A percentile compares a stretch with the other conserved stretches of the same genome.
phyloP scores from a whole-genome alignment of 1,140 invertebrate species.

The Agrypnia vestita region DNA sequence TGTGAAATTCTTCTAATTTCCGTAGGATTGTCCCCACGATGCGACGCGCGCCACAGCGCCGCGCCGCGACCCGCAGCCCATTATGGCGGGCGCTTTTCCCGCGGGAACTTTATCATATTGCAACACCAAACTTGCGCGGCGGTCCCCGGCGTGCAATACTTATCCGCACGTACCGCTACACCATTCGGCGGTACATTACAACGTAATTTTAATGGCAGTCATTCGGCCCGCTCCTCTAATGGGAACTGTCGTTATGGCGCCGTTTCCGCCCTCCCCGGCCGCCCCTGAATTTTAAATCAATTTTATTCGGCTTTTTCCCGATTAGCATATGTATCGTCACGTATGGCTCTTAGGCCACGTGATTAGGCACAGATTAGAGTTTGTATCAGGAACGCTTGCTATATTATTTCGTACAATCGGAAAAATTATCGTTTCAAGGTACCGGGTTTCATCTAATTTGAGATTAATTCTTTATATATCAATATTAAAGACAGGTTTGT shows the following conservation, averaged over 20 bases:
- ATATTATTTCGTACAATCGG: no score
- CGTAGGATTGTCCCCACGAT: no score
- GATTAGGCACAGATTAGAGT: no score
- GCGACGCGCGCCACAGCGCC: neutral
- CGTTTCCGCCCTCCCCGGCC: neutral
- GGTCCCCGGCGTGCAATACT: slow-evolving; percentile 45
- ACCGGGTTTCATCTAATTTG: no score
- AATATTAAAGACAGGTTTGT: no score
- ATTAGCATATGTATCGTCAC: no score
- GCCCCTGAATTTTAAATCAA: slow-evolving; percentile 15
- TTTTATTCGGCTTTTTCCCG: slow-evolving; percentile 17
- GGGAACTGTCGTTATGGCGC: slow-evolving; percentile 38
- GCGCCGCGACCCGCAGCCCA: slow-evolving; percentile 41
- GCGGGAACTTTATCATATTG: slow-evolving; percentile 56
- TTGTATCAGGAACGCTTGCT: no score
- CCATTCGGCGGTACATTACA: slow-evolving; percentile 45
- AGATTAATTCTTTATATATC: no score
- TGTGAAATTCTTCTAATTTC: no score
- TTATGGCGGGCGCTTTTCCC: slow-evolving; percentile 49
- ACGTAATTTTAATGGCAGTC: slow-evolving; percentile 45
- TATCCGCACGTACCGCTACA: slow-evolving; percentile 46
- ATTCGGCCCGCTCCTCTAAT: slow-evolving; percentile 38
- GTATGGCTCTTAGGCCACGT: no score
- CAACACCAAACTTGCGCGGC: slow-evolving; percentile 52
- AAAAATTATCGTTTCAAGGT: no score